These are phyloP conservation scores for Andrena bucephala DNA, from an alignment of 2,888 invertebrate genomes.

Conservation along the genomic window DNA sequence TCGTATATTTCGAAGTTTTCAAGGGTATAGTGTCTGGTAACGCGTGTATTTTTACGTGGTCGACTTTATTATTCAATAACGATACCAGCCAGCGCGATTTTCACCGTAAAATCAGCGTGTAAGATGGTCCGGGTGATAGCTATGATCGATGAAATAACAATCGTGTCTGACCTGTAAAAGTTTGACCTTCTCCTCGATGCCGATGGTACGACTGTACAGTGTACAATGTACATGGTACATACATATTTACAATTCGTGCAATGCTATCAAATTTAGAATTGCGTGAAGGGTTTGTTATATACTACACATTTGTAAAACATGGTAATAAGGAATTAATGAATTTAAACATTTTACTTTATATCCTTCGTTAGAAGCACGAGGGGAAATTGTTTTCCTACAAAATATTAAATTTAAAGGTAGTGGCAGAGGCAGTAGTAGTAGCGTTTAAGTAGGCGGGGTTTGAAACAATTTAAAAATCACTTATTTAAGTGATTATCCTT, in stretches of 20 bases:
- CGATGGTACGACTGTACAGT: neutral
- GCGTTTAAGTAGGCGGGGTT: no score
- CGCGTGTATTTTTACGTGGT: neutral
- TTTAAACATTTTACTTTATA: neutral
- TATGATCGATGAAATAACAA: slow-evolving; percentile 49
- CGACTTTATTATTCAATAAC: slow-evolving; percentile 19
- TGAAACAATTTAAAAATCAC: no score
- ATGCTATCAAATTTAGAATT: slow-evolving; percentile 1
- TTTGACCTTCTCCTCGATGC: slow-evolving; percentile 38
- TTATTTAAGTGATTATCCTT: no score
- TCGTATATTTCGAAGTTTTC: neutral
- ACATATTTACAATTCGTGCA: neutral
- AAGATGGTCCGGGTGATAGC: slow-evolving; percentile 23
- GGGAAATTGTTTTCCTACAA: neutral
- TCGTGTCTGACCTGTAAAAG: slow-evolving; percentile 38
- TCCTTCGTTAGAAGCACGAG: neutral
- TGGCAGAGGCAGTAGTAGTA: no score
- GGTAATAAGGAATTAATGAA: neutral
- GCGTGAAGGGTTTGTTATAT: neutral
- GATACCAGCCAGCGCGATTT: slow-evolving; percentile 7
- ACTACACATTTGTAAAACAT: neutral
- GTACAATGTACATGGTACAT: no score
- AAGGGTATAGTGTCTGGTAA: neutral
- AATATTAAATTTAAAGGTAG: no score
- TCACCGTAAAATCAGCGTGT: slow-evolving; percentile 14